These are phyloP conservation scores for Neelides folsomi DNA, from an alignment of 2,888 invertebrate genomes.

Conservation along the genomic window DNA sequence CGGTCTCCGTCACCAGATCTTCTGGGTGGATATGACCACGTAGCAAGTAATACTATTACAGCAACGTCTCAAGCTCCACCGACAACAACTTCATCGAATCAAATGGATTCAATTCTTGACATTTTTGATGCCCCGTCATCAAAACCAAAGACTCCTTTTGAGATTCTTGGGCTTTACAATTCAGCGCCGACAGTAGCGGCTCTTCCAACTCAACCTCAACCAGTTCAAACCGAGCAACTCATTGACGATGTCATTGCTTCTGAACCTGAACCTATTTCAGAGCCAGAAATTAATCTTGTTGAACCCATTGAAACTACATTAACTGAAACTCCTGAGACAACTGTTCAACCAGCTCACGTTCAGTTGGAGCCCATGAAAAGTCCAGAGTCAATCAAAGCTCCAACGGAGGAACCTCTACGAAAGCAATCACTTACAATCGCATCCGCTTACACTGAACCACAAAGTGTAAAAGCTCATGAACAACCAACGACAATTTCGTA, in stretches of 20 bases:
- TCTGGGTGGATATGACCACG: slow-evolving; percentile 19
- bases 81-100: slow-evolving; percentile 22
- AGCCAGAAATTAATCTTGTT: background rate
- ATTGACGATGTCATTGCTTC: background rate
- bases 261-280: slow-evolving; percentile 2
- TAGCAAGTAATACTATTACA: slow-evolving; percentile 28
- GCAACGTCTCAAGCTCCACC: slow-evolving; percentile 26
- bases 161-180: slow-evolving; percentile 30
- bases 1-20: slow-evolving; percentile 31
- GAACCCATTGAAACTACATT: background rate
- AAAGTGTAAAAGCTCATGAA: background rate
- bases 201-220: background rate
- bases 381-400: background rate
- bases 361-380: background rate
- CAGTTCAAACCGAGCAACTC: background rate
- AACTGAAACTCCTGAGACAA: background rate
- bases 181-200: slow-evolving; percentile 19
- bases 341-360: slow-evolving; percentile 1
- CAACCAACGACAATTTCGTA: background rate
- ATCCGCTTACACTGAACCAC: background rate
- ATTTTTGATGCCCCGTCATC: slow-evolving; percentile 27
- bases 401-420: background rate
- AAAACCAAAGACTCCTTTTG: slow-evolving; percentile 22
- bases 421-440: background rate
- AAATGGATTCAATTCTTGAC: slow-evolving; percentile 28